Conservation (phyloP, 2,113 vertebrate species). For the Peucedramus taeniatus region DNA sequence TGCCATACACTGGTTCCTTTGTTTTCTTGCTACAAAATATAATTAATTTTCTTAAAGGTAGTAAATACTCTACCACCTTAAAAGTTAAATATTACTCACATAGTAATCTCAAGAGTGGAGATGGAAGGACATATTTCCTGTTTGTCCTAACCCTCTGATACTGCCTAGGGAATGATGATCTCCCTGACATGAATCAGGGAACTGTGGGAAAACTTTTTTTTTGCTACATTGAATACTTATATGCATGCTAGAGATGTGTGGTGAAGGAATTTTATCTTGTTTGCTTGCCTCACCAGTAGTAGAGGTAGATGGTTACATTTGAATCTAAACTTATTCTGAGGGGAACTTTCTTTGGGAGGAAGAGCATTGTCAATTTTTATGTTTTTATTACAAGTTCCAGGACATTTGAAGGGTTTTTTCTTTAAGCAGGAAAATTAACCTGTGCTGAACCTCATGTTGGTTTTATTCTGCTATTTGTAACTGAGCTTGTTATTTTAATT, state of each 20-base stretch:
- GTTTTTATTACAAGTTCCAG: neutral
- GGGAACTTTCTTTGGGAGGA: neutral
- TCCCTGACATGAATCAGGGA: neutral
- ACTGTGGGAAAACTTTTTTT: neutral
- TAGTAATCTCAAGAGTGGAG: neutral
- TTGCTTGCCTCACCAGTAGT: neutral
- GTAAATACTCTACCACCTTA: neutral
- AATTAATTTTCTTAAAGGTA: neutral
- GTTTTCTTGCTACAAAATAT: neutral
- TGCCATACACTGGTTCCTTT: neutral
- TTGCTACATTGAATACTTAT: neutral
- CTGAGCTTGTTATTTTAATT: neutral
- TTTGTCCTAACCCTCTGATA: neutral
- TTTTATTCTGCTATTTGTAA: neutral
- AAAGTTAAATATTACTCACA: neutral
- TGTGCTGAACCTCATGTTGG: neutral
- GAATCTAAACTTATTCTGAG: neutral
- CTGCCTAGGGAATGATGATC: neutral
- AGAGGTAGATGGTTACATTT: neutral
- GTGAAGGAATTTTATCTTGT: neutral
- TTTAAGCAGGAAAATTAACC: neutral
- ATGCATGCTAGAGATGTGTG: neutral
- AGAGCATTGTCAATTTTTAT: neutral
- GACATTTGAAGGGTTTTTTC: neutral
- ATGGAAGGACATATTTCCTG: neutral